phyloP scores from a whole-genome alignment of 2,113 vertebrate genomes.

The Ranitomeya imitator region DNA sequence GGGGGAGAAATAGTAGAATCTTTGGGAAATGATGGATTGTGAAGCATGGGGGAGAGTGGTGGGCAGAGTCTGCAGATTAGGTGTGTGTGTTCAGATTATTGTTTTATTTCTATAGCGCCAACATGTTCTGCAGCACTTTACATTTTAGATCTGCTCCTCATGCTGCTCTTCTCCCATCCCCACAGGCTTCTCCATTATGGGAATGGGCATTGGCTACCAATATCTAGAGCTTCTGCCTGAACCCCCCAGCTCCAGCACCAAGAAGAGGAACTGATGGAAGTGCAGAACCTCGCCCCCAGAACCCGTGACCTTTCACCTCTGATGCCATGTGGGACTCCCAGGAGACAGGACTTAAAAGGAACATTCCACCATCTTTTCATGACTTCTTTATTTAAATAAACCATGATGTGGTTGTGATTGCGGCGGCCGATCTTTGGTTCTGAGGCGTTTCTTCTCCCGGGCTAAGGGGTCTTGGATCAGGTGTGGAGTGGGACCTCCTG shows the following conservation, averaged over 20 bases:
- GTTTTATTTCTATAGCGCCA: too few relatives aligned
- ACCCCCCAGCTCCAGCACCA: slow-evolving; percentile 73
- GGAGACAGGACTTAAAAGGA: not conserved
- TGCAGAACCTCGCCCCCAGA: not conserved
- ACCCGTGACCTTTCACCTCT: not conserved
- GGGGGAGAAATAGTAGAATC: too few relatives aligned
- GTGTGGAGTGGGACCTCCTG: not conserved
- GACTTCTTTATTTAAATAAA: slow-evolving; percentile 12
- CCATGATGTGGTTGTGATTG: not conserved
- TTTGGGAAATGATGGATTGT: too few relatives aligned
- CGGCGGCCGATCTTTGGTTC: not conserved
- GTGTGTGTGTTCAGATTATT: too few relatives aligned
- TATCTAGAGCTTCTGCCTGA: slow-evolving; percentile 80
- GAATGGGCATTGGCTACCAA: slow-evolving; percentile 89
- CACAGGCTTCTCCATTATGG: slow-evolving; percentile 88
- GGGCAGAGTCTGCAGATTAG: too few relatives aligned
- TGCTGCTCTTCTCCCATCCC: not conserved
- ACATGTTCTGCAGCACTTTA: too few relatives aligned
- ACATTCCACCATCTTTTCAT: not conserved
- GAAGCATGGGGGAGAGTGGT: too few relatives aligned
- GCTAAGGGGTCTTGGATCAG: not conserved
- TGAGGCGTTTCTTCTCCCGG: not conserved
- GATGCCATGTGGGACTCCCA: not conserved
- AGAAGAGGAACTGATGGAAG: slow-evolving; percentile 85
- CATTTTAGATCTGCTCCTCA: not conserved